Percentiles rank a stretch among this genome's conserved stretches.
These are phyloP conservation scores for Pollenia labialis DNA, from an alignment of 2,888 invertebrate species.

Conservation along the genomic window DNA sequence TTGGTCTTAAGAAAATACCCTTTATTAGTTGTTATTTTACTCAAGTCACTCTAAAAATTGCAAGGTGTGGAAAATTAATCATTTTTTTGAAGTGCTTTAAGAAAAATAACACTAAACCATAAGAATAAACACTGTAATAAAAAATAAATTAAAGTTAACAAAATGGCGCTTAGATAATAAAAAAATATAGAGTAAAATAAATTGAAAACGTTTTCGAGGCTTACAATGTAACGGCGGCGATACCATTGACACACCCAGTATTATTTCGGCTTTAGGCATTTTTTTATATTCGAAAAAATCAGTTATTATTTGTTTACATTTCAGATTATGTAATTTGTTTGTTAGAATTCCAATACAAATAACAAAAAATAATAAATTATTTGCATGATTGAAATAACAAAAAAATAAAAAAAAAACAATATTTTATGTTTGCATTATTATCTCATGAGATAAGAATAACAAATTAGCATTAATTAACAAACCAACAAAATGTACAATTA, in stretches of 20 bases:
- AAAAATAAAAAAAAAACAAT: conserved; percentile 12
- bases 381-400: neutral
- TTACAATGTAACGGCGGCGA: neutral
- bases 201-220: conserved; percentile 5
- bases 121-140: neutral
- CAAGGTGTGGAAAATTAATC: too few species aligned
- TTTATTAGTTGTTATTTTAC: too few species aligned
- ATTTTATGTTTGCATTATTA: conserved; percentile 31
- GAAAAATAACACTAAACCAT: too few species aligned
- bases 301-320: neutral
- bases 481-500: conserved; percentile 1
- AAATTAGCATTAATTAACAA: conserved; percentile 57
- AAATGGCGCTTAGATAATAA: conserved; percentile 39
- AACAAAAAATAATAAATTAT: neutral
- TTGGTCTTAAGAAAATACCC: too few species aligned
- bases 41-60: too few species aligned
- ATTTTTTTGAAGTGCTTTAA: too few species aligned
- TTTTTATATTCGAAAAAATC: neutral
- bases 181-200: neutral
- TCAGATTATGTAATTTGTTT: neutral
- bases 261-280: conserved; percentile 16
- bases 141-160: neutral
- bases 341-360: neutral
- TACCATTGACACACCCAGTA: conserved; percentile 37
- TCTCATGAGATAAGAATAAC: conserved; percentile 51